phyloP scores from a whole-genome alignment of 2,797 vertebrate genomes.

The Bufotes viridis region DNA sequence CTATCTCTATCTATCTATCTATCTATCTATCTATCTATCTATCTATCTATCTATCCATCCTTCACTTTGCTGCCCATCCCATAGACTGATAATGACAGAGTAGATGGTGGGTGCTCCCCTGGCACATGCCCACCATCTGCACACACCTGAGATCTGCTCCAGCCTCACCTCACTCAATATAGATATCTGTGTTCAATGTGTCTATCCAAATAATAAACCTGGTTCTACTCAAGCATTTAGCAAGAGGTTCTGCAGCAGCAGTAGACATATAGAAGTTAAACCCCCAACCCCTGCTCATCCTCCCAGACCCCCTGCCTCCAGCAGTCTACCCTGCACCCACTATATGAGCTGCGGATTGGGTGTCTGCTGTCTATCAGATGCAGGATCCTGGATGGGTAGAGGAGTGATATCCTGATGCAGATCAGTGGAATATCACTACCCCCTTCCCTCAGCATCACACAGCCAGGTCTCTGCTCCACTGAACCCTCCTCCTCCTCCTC shows the following conservation, averaged over 20 bases:
- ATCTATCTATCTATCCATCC: no score
- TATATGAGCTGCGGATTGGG: not conserved
- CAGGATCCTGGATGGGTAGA: not conserved
- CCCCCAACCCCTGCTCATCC: no score
- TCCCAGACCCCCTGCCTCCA: no score
- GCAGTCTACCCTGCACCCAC: no score
- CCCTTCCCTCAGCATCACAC: slow-evolving; percentile 18
- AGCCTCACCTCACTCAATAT: no score
- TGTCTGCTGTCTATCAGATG: not conserved
- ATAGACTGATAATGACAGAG: not conserved
- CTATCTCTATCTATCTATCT: no score
- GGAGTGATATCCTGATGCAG: slow-evolving; percentile 17
- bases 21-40: no score
- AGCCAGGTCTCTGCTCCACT: slow-evolving; percentile 41
- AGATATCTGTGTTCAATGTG: not conserved
- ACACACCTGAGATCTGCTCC: not conserved
- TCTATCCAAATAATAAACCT: not conserved
- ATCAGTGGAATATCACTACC: not conserved
- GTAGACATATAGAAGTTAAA: not conserved
- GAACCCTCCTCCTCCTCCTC: slow-evolving; percentile 44
- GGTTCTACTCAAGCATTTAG: not conserved
- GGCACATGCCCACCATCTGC: not conserved
- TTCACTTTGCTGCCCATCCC: no score
- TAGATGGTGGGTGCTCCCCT: not conserved
- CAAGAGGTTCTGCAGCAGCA: slow-evolving; percentile 26